Conservation (phyloP, 2,797 vertebrate species). For the Choloepus didactylus region DNA sequence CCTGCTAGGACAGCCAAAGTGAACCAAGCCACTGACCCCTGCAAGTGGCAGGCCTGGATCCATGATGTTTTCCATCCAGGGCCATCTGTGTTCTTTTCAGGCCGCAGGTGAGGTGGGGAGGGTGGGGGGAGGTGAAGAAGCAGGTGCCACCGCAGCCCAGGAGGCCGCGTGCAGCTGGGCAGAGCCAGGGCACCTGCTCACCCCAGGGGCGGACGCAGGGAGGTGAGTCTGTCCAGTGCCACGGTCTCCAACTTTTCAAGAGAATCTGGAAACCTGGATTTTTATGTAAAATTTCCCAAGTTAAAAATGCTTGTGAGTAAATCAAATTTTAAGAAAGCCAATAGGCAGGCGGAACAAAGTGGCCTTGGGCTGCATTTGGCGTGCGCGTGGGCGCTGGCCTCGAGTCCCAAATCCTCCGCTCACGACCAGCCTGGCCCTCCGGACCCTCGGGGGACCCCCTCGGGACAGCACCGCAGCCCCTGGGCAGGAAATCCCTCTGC, state of each 20-base stretch:
- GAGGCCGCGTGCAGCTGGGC: not conserved
- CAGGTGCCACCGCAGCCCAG: not conserved
- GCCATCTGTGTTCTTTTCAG: not conserved
- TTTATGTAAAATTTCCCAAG: not conserved
- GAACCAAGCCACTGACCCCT: not conserved
- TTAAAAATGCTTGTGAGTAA: not conserved
- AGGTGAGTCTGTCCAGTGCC: not conserved
- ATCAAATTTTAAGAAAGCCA: not conserved
- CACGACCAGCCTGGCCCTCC: not conserved
- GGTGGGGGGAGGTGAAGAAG: not conserved
- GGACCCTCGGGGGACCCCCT: too few species aligned
- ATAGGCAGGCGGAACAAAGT: not conserved
- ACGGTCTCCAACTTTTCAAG: not conserved
- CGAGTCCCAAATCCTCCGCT: not conserved
- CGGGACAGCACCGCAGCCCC: not conserved
- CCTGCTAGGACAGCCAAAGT: not conserved
- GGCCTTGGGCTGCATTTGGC: not conserved
- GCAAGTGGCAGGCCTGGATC: not conserved
- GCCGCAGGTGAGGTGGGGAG: not conserved
- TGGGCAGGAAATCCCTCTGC: not conserved
- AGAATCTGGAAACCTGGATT: not conserved
- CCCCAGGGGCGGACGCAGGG: not conserved
- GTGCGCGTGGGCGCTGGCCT: too few species aligned
- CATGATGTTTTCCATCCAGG: not conserved
- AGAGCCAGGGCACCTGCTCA: not conserved